Base-by-base conservation (phyloP, 2,797 vertebrate species). In the Myripristis jacobus region DNA sequence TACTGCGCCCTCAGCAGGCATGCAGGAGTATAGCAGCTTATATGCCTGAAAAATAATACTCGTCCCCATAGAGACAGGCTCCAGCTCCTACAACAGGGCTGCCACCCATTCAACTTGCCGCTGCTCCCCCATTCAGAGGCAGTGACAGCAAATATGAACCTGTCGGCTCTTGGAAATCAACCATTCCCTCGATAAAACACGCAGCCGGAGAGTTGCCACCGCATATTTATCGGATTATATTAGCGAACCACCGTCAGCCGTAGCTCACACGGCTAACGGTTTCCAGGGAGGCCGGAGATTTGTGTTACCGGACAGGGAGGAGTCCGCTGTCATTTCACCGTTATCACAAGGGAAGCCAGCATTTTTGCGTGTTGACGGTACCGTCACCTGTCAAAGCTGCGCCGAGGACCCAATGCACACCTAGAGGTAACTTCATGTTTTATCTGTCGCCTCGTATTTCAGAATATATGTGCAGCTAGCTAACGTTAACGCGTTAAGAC, bases 31-130 rank as follows among this genome's bases (percentile, higher is more conserved):
- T 25, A 21, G 29, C 48, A 6, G 51, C n/a, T n/a, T n/a, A n/a
- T n/a, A n/a, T n/a, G n/a, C 3, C 36, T 27, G 52, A 6, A 9
- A 31, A 80, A 67, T 5, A 64, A 18, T 48, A 57, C 66, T 62
- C 83, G 89, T 92, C 92, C 90, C 90, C 90, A 93, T 92, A 93
- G 92, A 92, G 90, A 94, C 91, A 86, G 80, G 75, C 86, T 88
- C 89, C 84, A 80, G 75, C 86, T 88, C 89, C 84, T 66, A 83
- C 79, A 88, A 90, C 77, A 83, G 84, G 70, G 64, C 73, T 72
- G 55, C 47, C 44, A 22, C 71, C n/a, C 74, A 65, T 53, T 53
- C 56, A 10, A 63, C 31, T 60, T 72, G 24, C 44, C 18, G 25
- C 38, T 3, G 0, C 22, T n/a, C 59, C 64, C 34, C 70, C 64